A percentile compares a stretch with the other conserved stretches of the same genome.
Evolutionary conservation across 2,113 vertebrate genomes (phyloP).

Genomic region (Ceratotherium simum): DNA sequence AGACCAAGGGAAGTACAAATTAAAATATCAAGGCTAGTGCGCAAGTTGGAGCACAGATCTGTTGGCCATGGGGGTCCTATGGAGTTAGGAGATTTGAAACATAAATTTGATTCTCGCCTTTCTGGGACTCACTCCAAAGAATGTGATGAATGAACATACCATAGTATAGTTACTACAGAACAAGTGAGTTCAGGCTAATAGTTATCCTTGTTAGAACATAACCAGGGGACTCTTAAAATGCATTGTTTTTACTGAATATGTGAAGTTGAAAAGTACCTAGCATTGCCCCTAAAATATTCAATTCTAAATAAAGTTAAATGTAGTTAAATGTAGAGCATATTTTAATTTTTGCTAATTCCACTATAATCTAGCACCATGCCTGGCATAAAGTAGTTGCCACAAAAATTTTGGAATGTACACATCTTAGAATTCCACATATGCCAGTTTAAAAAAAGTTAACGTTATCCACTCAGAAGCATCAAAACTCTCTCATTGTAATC

Average conservation of each 20-base stretch:
- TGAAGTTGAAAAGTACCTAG: neutral
- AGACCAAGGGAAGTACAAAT: neutral
- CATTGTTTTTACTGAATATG: neutral
- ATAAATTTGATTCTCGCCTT: neutral
- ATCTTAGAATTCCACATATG: neutral
- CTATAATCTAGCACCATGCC: neutral
- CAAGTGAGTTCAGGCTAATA: neutral
- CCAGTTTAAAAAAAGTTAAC: neutral
- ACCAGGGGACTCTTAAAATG: neutral
- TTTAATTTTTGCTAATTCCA: neutral
- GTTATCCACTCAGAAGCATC: neutral
- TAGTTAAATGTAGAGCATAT: neutral
- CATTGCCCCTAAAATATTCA: neutral
- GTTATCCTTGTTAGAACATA: neutral
- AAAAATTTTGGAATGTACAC: neutral
- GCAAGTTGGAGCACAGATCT: neutral
- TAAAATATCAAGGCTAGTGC: neutral
- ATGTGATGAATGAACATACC: neutral
- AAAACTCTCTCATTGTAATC: neutral
- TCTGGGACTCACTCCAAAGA: neutral
- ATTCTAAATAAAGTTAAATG: neutral
- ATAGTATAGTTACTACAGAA: neutral
- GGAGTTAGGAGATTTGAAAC: neutral
- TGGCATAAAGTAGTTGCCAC: neutral
- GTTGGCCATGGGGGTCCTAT: neutral